These are phyloP conservation scores for Cremastobaeus sp. DNA, from an alignment of 2,888 invertebrate genomes.

Conservation along the genomic window DNA sequence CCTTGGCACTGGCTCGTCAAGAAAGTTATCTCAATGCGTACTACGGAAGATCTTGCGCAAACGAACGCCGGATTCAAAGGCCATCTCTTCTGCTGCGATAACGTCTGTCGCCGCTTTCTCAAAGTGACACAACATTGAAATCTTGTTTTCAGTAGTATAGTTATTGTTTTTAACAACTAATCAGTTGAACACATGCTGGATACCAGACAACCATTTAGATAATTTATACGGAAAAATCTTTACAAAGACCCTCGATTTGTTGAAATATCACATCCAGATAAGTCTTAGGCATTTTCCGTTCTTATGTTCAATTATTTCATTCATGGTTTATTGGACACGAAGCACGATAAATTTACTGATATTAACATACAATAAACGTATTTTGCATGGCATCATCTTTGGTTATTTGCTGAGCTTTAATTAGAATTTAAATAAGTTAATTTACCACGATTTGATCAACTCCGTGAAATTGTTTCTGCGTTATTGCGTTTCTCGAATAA, in stretches of 20 bases:
- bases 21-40: constrained; percentile 65
- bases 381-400: constrained; percentile 59
- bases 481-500: no score
- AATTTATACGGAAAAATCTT: no score
- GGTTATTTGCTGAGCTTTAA: constrained; percentile 44
- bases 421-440: constrained; percentile 64
- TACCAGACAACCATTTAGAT: no score
- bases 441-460: constrained; percentile 58
- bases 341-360: constrained; percentile 71
- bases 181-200: no score
- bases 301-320: constrained; percentile 61
- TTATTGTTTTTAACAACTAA: constrained; percentile 25
- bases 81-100: constrained; percentile 60
- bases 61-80: constrained; percentile 64
- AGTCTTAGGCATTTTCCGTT: constrained; percentile 68
- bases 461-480: no score
- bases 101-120: constrained; percentile 55
- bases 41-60: constrained; percentile 55
- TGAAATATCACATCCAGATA: constrained; percentile 71
- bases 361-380: constrained; percentile 74
- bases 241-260: constrained; percentile 45
- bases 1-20: constrained; percentile 64
- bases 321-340: constrained; percentile 67
- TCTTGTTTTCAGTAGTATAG: constrained; percentile 40
- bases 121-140: constrained; percentile 55